phyloP scores from a whole-genome alignment of 2,797 vertebrate genomes.

The Smutsia gigantea region DNA sequence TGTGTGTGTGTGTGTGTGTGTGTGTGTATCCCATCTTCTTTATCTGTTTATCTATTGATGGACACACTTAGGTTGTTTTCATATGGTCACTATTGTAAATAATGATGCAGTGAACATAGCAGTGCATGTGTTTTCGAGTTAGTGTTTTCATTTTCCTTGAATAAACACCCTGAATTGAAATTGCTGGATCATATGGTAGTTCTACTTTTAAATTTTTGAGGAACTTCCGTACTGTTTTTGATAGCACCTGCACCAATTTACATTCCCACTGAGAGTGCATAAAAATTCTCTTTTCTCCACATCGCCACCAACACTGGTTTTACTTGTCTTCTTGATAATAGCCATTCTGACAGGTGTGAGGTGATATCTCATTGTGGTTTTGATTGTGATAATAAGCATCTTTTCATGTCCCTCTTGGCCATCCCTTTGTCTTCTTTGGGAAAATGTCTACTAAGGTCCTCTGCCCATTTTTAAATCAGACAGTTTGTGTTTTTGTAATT shows the following conservation, averaged over 20 bases:
- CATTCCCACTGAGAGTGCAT: neutral
- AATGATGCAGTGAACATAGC: neutral
- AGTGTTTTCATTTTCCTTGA: neutral
- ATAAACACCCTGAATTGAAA: neutral
- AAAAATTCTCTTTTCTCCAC: neutral
- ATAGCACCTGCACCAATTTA: neutral
- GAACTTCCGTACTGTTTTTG: neutral
- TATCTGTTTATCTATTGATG: neutral
- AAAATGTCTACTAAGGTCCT: neutral
- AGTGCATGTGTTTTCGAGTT: no score
- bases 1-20: neutral
- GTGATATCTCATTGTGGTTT: neutral
- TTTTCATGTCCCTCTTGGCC: neutral
- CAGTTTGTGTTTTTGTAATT: neutral
- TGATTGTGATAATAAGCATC: neutral
- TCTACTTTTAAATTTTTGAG: neutral
- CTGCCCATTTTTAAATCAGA: neutral
- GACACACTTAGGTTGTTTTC: neutral
- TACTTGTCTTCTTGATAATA: neutral
- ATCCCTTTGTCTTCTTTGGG: neutral
- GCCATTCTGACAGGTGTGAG: neutral
- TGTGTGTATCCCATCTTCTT: neutral
- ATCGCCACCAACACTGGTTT: neutral
- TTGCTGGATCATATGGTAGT: neutral
- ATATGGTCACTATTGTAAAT: neutral